These are phyloP conservation scores for Steromphala cineraria DNA, from an alignment of 2,888 invertebrate species.

Conservation along the genomic window DNA sequence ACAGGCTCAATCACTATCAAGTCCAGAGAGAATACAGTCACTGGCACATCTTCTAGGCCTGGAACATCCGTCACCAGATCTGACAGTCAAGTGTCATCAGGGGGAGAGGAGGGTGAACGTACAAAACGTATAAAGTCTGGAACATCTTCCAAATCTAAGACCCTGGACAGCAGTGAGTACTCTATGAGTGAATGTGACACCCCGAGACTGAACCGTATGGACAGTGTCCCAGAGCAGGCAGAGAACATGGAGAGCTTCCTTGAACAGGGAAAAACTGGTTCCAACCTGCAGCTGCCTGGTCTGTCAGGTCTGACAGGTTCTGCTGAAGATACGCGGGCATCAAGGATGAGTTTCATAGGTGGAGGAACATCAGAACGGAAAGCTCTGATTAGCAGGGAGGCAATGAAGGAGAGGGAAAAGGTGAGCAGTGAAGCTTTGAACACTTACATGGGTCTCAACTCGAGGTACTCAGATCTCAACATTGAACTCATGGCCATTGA, in stretches of 20 bases:
- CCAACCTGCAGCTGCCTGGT: background rate
- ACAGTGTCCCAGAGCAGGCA: background rate
- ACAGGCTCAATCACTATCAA: conserved; percentile 31
- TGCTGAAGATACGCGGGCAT: background rate
- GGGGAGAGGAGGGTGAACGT: background rate
- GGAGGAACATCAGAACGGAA: background rate
- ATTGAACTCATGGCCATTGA: conserved; percentile 56
- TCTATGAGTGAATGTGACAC: background rate
- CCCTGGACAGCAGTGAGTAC: background rate
- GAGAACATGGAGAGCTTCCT: background rate
- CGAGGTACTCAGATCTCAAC: conserved; percentile 55
- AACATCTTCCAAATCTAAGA: background rate
- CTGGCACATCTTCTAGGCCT: background rate
- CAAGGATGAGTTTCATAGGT: conserved; percentile 11
- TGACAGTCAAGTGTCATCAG: background rate
- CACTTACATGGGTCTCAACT: conserved; percentile 54
- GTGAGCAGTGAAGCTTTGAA: conserved; percentile 55
- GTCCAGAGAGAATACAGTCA: conserved; percentile 21
- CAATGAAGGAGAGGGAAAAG: conserved; percentile 56
- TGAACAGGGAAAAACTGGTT: background rate
- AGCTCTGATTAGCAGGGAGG: conserved; percentile 53
- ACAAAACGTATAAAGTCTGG: background rate
- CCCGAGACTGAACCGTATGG: background rate
- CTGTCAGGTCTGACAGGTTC: conserved; percentile 10
- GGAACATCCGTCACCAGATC: conserved; percentile 31